Conservation (phyloP, 2,888 invertebrate genomes). For the Muscina levida region DNA sequence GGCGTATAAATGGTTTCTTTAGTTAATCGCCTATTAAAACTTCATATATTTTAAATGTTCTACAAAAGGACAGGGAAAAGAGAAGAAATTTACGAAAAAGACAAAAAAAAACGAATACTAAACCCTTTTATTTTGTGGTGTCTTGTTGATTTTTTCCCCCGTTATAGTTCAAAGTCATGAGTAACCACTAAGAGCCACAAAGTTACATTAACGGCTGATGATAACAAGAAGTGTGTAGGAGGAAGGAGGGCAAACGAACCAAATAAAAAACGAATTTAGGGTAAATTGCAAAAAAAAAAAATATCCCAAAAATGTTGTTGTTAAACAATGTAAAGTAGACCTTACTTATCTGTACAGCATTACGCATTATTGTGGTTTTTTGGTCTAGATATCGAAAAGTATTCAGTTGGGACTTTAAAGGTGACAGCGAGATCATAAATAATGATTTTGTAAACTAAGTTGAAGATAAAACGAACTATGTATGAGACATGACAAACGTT, state of each 20-base stretch:
- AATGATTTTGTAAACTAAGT: background rate
- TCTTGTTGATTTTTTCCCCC: background rate
- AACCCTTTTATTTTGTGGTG: conserved; percentile 19
- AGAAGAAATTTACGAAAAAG: too few relatives aligned
- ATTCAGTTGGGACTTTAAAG: background rate
- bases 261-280: background rate
- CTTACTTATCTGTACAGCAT: background rate
- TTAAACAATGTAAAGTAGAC: background rate
- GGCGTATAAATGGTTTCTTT: background rate
- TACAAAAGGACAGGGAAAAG: too few relatives aligned
- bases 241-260: background rate
- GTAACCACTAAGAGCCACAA: conserved; percentile 39
- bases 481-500: too few relatives aligned
- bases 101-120: conserved; percentile 1
- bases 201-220: conserved; percentile 40
- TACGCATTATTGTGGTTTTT: background rate
- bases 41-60: conserved; percentile 36
- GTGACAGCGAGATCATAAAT: background rate
- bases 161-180: conserved; percentile 36
- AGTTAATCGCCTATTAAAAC: conserved; percentile 43
- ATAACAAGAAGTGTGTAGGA: conserved; percentile 13
- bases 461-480: too few relatives aligned
- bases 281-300: conserved; percentile 3
- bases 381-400: background rate
- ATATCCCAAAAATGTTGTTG: background rate